phyloP scores from a whole-genome alignment of 2,113 vertebrate species.

The Cyprinodon variegatus region DNA sequence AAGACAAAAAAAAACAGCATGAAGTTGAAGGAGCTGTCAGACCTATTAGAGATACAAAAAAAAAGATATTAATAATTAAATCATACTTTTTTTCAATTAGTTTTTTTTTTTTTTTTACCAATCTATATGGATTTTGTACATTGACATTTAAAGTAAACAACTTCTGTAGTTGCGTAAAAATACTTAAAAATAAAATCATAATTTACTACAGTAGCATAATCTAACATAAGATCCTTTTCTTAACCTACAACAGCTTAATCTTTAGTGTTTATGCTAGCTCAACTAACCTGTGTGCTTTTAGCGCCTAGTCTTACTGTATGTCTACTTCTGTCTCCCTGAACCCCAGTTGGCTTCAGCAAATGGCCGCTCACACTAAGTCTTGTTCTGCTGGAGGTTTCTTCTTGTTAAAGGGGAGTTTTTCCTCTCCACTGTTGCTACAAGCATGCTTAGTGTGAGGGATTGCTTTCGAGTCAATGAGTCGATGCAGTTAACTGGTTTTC shows the following conservation, averaged over 20 bases:
- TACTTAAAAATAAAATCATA: neutral
- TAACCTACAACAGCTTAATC: neutral
- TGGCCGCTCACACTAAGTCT: too few species aligned
- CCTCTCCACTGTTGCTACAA: too few species aligned
- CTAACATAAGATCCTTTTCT: neutral
- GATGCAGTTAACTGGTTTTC: too few species aligned
- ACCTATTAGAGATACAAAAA: conserved; percentile 74
- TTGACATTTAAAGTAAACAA: too few species aligned
- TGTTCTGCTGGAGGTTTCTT: too few species aligned
- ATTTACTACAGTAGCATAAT: neutral
- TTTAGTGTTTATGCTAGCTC: neutral
- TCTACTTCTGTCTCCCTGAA: too few species aligned
- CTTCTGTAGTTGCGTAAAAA: neutral
- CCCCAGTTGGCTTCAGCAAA: too few species aligned
- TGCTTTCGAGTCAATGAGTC: too few species aligned
- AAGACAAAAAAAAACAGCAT: conserved; percentile 99
- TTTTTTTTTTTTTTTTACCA: neutral
- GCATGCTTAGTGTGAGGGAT: too few species aligned
- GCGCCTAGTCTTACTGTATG: neutral
- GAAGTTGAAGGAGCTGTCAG: conserved; percentile 98
- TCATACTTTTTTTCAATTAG: neutral
- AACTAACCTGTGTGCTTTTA: neutral
- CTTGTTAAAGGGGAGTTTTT: too few species aligned
- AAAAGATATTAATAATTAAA: neutral
- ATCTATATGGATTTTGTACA: too few species aligned